Conservation (phyloP, 2,888 invertebrate genomes). For the Drosophila prostipennis region DNA sequence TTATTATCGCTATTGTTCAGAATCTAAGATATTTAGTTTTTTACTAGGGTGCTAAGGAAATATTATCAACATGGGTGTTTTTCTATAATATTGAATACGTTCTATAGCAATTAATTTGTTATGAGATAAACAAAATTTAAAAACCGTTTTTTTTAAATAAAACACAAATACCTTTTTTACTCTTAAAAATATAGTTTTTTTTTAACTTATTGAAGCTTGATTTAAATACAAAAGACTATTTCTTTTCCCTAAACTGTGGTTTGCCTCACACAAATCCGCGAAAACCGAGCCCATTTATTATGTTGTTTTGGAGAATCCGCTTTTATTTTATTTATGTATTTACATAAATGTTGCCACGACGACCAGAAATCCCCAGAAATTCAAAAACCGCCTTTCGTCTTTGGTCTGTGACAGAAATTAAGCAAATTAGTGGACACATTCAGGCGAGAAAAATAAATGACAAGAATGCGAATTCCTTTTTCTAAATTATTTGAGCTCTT, state of each 20-base stretch:
- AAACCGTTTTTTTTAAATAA: too few species aligned
- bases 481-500: slow-evolving; percentile 38
- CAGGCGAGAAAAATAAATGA: slow-evolving; percentile 39
- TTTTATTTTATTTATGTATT: slow-evolving; percentile 44
- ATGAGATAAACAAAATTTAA: too few species aligned
- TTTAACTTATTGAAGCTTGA: too few species aligned
- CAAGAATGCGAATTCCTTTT: slow-evolving; percentile 48
- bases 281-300: slow-evolving; percentile 50
- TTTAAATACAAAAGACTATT: background rate
- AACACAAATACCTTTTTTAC: too few species aligned
- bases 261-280: slow-evolving; percentile 2
- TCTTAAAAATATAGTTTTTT: too few species aligned
- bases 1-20: background rate
- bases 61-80: too few species aligned
- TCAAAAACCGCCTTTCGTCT: slow-evolving; percentile 42
- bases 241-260: slow-evolving; percentile 1
- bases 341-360: slow-evolving; percentile 61
- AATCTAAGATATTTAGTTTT: too few species aligned
- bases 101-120: too few species aligned
- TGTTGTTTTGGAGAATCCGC: slow-evolving; percentile 61
- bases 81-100: too few species aligned
- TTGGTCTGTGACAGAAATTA: slow-evolving; percentile 64
- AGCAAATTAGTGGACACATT: slow-evolving; percentile 73
- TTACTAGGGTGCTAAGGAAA: too few species aligned
- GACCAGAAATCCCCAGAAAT: slow-evolving; percentile 35